Conservation (phyloP, 2,888 invertebrate genomes). For the Drosophila birchii region DNA sequence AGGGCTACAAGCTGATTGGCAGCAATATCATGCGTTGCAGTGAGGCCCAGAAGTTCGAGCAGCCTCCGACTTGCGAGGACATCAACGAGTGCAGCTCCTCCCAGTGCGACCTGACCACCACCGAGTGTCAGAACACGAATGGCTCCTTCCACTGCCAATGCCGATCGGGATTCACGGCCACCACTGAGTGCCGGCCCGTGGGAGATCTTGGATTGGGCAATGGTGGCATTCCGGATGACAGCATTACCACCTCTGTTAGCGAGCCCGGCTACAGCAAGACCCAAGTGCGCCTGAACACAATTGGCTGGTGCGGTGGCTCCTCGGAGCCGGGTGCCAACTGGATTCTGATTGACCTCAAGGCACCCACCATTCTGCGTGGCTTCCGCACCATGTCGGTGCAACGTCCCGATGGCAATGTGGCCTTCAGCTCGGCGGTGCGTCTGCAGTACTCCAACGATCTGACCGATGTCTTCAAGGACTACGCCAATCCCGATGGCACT, state of each 20-base stretch:
- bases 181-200: constrained; percentile 94
- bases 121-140: constrained; percentile 94
- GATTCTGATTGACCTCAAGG: constrained; percentile 94
- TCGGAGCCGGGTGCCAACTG: constrained; percentile 95
- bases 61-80: constrained; percentile 95
- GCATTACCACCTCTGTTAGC: constrained; percentile 92
- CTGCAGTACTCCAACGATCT: constrained; percentile 94
- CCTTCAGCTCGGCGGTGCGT: constrained; percentile 95
- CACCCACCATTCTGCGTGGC: constrained; percentile 94
- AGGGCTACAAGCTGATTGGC: constrained; percentile 94
- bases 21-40: constrained; percentile 94
- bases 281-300: constrained; percentile 92
- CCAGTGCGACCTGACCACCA: constrained; percentile 95
- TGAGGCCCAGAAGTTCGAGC: constrained; percentile 92
- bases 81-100: constrained; percentile 95
- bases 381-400: constrained; percentile 96
- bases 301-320: constrained; percentile 96
- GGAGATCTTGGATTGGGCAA: constrained; percentile 92
- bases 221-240: constrained; percentile 95
- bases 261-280: constrained; percentile 93
- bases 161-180: constrained; percentile 92
- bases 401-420: constrained; percentile 92
- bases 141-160: constrained; percentile 96
- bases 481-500: constrained; percentile 96
- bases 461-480: constrained; percentile 95